Evolutionary conservation across 2,113 vertebrate genomes (phyloP), one percentile per base, ranked within the genome.

Genomic region (Pluvianellus socialis): DNA sequence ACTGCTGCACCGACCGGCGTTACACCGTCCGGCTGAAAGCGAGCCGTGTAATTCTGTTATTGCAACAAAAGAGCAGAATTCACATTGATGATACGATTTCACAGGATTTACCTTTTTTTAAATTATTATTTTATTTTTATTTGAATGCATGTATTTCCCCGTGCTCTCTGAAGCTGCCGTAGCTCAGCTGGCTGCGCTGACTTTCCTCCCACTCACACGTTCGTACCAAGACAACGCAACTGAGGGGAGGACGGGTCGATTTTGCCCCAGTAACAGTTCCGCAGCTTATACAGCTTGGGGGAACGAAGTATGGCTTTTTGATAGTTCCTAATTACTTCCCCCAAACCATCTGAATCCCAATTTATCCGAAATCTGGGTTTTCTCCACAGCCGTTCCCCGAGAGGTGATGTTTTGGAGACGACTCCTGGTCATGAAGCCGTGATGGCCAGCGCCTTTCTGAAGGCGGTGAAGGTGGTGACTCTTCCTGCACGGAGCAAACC

Each of bases 381-480:
- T 53, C 27, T 45, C 38, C 40, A 1, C 50, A 38, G 58, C 38
- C 8, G 1, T 10, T 12, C 3, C 35, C 45, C 28, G 3, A 7
- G 49, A 32, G 44, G 30, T 8, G 76, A 49, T 12, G 35, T 35
- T 53, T 24, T 23, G 44, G 82, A 35, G 47, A 14, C 35, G 5
- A 7, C 30, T 47, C n/a, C 18, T 10, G 2, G 19, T 7, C 42
- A 2, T 5, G 19, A 21, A 4, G 13, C 14, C 1, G 0, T 4
- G 19, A 3, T 26, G 73, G 56, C 20, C 23, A 20, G 16, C 0
- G 4, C 23, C 23, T 59, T 27, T 35, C 27, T 24, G 58, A 9
- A 1, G 33, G 9, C 1, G 4, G 4, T 22, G 73, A 20, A 49
- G 23, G 40, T 17, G 56, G 24, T 11, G 52, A 38, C 20, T 4